Evolutionary conservation across 2,797 vertebrate genomes (phyloP), one percentile per base, ranked within the genome.

Genomic region (Gymnoscopelus microlampas): DNA sequence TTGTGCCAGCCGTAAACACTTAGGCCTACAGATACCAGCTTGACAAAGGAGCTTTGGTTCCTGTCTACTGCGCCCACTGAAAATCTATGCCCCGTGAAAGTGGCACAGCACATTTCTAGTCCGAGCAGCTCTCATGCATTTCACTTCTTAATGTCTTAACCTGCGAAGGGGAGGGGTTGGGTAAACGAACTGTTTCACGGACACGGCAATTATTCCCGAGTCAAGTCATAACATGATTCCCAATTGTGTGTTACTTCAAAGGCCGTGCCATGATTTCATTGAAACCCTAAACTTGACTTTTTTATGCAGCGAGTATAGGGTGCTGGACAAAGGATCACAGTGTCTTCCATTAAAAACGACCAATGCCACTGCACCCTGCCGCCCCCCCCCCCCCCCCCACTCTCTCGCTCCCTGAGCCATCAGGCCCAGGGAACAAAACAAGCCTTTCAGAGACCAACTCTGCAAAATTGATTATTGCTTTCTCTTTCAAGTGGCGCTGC

Each of bases 391-490:
- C 84, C 56, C 48, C 70, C 76, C 84, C 83, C 35, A 6, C 35
- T 8, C 35, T 8, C 35, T 32, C 29, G 3, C 29, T 32, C 29
- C 29, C 35, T 6, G 5, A 84, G 87, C 86, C 35, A 69, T 74
- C 74, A 58, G 76, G 63, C 72, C 65, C 1, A 1, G 68, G 78
- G 81, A 90, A 91, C 84, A 91, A 91, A 92, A 91, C 78, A 56
- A 69, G 81, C 63, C 87, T 87, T 91, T 91, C 79, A 91, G 73
- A 66, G 70, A 55, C 82, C 68, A 87, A 85, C 88, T 85, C 86
- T 89, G 83, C 81, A 85, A 91, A 92, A 93, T 88, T 90, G 90
- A 91, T 92, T 91, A 90, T 90, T 90, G 84, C 88, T 81, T 88
- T 86, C 80, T 88, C 84, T 91, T 90, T 89, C 85, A 89, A 92